A percentile compares a stretch with the other conserved stretches of the same genome.
phyloP scores from a whole-genome alignment of 2,888 invertebrate species.

The Euphydryas editha region DNA sequence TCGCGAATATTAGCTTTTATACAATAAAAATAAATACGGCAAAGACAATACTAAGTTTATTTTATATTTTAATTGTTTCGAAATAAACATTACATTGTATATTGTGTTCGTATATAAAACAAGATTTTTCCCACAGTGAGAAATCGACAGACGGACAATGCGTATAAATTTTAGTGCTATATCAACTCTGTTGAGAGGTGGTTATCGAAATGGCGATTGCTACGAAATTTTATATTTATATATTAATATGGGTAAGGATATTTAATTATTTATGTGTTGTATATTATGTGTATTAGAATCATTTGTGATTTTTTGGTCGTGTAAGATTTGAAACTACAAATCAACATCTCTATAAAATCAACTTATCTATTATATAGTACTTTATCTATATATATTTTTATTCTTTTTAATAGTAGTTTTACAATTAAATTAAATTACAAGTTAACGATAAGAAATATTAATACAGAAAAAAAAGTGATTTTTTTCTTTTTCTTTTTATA shows the following conservation, averaged over 20 bases:
- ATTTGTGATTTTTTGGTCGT: no score
- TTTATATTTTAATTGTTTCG: constrained; percentile 42
- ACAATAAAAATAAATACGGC: constrained; percentile 20
- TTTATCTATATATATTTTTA: no score
- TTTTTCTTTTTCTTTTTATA: constrained; percentile 47
- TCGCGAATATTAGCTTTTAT: no score
- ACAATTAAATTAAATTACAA: not conserved
- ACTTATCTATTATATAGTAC: no score
- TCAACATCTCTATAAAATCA: no score
- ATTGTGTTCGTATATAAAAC: constrained; percentile 42
- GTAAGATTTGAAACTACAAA: no score
- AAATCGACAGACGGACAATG: constrained; percentile 43
- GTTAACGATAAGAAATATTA: not conserved
- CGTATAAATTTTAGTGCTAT: constrained; percentile 45
- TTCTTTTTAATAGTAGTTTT: not conserved
- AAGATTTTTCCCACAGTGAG: constrained; percentile 46
- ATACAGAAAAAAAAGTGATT: not conserved
- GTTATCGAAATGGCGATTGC: constrained; percentile 50
- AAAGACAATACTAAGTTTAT: constrained; percentile 44
- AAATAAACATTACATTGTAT: constrained; percentile 52
- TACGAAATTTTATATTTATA: constrained; percentile 7
- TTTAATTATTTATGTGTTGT: not conserved
- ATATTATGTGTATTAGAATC: not conserved
- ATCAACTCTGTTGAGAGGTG: constrained; percentile 31
- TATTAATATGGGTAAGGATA: constrained; percentile 19